Evolutionary conservation across 2,797 vertebrate species (phyloP).

Genomic region (Philypnodon macrostomus): DNA sequence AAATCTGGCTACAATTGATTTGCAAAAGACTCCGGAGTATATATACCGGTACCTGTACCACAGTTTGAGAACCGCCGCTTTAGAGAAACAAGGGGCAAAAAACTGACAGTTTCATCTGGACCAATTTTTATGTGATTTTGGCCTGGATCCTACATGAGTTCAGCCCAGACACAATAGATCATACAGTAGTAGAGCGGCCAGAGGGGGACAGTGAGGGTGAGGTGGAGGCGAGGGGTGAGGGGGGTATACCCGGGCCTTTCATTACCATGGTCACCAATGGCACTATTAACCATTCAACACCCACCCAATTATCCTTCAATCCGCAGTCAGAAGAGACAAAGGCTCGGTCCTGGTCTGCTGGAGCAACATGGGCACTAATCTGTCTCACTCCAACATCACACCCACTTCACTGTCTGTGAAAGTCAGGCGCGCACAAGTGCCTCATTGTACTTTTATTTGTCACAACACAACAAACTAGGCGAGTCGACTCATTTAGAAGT

Average conservation of each 20-base stretch:
- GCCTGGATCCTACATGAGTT: constrained; percentile 69
- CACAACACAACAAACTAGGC: constrained; percentile 25
- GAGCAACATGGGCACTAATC: constrained; percentile 77
- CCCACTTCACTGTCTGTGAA: constrained; percentile 67
- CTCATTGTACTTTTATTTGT: constrained; percentile 51
- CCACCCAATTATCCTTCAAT: constrained; percentile 74
- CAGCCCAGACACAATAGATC: constrained; percentile 79
- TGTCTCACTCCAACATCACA: constrained; percentile 69
- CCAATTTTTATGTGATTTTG: constrained; percentile 73
- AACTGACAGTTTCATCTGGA: too few relatives aligned
- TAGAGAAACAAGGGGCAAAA: too few relatives aligned
- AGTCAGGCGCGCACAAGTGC: constrained; percentile 50
- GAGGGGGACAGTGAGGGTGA: constrained; percentile 29
- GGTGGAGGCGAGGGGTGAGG: constrained; percentile 48
- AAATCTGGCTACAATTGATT: too few relatives aligned
- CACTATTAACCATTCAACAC: constrained; percentile 81
- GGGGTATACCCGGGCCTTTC: constrained; percentile 68
- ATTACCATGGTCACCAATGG: constrained; percentile 83
- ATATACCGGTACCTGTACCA: too few relatives aligned
- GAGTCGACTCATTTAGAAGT: constrained; percentile 46
- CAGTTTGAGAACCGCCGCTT: too few relatives aligned
- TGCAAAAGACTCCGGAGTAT: too few relatives aligned
- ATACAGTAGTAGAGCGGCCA: constrained; percentile 53
- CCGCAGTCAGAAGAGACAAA: constrained; percentile 73
- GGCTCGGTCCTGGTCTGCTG: constrained; percentile 70